phyloP scores from a whole-genome alignment of 2,888 invertebrate species.

The Orthosia gracilis region DNA sequence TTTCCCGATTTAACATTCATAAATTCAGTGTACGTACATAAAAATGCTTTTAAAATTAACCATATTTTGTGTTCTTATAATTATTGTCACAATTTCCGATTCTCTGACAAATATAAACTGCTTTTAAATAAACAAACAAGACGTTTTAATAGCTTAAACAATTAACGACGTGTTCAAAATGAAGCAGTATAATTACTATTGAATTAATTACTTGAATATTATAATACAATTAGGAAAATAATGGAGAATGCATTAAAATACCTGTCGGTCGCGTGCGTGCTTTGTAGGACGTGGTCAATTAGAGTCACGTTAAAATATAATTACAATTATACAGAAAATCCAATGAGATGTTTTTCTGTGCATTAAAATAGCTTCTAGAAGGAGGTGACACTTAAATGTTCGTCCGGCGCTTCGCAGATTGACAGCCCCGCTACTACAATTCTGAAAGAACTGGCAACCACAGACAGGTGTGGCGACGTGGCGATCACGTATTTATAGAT shows the following conservation, averaged over 20 bases:
- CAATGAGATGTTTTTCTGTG: conserved; percentile 15
- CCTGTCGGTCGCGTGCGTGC: conserved; percentile 67
- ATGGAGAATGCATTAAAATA: conserved; percentile 64
- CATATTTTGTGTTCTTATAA: neutral
- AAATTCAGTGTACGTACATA: too few species aligned
- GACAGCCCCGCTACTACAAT: neutral
- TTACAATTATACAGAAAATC: conserved; percentile 27
- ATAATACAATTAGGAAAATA: conserved; percentile 53
- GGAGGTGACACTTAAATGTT: neutral
- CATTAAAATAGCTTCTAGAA: conserved; percentile 4
- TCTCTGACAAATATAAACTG: conserved; percentile 14
- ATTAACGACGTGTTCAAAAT: conserved; percentile 35
- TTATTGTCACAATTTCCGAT: neutral
- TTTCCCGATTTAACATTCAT: too few species aligned
- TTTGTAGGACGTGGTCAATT: conserved; percentile 68
- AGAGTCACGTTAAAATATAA: conserved; percentile 58
- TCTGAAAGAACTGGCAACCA: too few species aligned
- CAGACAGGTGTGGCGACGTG: neutral
- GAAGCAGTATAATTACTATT: conserved; percentile 33
- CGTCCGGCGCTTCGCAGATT: neutral
- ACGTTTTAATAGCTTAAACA: conserved; percentile 17
- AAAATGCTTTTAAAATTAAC: neutral
- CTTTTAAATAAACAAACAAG: conserved; percentile 13
- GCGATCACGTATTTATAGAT: too few species aligned
- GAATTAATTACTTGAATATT: conserved; percentile 51